Conservation (phyloP, 2,888 invertebrate species). For the Drosophila tripunctata region DNA sequence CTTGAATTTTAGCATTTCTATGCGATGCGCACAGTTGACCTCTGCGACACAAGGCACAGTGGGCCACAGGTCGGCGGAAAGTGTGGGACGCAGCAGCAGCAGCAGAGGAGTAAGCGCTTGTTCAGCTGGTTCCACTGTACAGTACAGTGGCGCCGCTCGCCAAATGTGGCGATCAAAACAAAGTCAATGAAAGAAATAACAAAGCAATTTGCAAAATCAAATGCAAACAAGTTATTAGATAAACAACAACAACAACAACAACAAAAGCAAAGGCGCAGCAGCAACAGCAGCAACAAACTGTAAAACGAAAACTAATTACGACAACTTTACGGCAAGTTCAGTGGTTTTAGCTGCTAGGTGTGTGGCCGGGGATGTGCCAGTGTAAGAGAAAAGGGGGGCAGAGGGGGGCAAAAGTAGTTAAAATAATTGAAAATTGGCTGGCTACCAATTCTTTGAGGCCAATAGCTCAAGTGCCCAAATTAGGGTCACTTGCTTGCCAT, state of each 20-base stretch:
- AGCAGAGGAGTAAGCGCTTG: not conserved
- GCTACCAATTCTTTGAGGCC: conserved; percentile 51
- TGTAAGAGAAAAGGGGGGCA: not conserved
- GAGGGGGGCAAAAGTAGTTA: conserved; percentile 7
- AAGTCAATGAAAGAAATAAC: conserved; percentile 47
- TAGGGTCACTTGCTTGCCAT: conserved; percentile 7
- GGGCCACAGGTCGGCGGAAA: conserved; percentile 20
- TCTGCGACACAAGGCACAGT: conserved; percentile 61
- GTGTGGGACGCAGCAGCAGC: not conserved
- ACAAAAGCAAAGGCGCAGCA: conserved; percentile 3
- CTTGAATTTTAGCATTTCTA: conserved; percentile 62
- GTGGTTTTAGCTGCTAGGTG: not conserved
- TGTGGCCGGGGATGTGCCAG: no score
- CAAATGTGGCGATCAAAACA: conserved; percentile 65
- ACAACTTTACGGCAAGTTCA: conserved; percentile 3
- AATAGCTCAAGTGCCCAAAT: conserved; percentile 19
- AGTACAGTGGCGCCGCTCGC: conserved; percentile 11
- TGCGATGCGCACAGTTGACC: conserved; percentile 51
- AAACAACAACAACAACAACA: conserved; percentile 13
- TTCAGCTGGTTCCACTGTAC: conserved; percentile 37
- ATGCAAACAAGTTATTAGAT: conserved; percentile 7
- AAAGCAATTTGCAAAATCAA: conserved; percentile 48
- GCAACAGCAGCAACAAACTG: conserved; percentile 2
- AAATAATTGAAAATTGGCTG: conserved; percentile 30
- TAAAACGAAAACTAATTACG: conserved; percentile 46